phyloP scores from a whole-genome alignment of 2,797 vertebrate species.

The Falco novaeseelandiae region DNA sequence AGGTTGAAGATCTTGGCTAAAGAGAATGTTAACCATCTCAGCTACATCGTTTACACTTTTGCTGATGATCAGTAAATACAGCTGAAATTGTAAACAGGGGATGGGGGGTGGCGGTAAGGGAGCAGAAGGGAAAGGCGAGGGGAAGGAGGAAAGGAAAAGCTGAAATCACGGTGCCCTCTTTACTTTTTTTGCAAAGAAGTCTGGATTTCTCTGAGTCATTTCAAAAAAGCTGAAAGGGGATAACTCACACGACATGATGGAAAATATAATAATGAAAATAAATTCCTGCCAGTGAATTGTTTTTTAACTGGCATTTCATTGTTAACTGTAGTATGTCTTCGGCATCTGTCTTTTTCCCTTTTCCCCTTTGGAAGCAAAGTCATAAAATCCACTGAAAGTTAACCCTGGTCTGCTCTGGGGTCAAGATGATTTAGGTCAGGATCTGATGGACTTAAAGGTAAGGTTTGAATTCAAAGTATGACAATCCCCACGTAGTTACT shows the following conservation, averaged over 20 bases:
- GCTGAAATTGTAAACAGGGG: not conserved
- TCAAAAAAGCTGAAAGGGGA: not conserved
- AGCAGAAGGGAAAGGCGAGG: not conserved
- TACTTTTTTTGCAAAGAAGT: not conserved
- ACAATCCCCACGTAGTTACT: not conserved
- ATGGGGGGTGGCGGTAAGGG: not conserved
- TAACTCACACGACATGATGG: not conserved
- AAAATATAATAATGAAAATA: not conserved
- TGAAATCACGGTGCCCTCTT: not conserved
- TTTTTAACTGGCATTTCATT: not conserved
- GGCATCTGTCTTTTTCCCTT: not conserved
- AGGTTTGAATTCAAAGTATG: not conserved
- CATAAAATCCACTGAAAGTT: not conserved
- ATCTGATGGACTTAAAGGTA: not conserved
- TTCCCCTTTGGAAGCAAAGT: not conserved
- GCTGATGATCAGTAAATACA: constrained; percentile 21
- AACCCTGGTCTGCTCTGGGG: not conserved
- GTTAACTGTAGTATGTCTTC: not conserved
- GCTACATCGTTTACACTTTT: not conserved
- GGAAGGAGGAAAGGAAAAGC: not conserved
- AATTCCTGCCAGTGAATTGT: not conserved
- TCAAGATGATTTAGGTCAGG: not conserved
- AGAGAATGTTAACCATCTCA: constrained; percentile 5
- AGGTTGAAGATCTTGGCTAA: constrained; percentile 41
- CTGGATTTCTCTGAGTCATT: not conserved